Evolutionary conservation across 2,888 invertebrate genomes (phyloP).

Genomic region (Smittia aterrima): DNA sequence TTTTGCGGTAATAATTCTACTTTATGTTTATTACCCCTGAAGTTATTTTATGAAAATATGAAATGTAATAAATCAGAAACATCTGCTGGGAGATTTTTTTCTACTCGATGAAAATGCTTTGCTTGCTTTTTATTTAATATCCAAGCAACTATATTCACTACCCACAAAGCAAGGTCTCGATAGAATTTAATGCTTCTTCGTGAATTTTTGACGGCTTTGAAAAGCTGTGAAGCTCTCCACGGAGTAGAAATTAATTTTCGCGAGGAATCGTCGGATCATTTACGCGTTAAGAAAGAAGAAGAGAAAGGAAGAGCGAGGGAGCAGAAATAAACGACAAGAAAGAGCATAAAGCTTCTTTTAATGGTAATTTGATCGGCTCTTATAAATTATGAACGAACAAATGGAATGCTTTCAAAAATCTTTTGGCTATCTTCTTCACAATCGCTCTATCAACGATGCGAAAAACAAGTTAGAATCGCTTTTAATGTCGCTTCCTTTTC

Average conservation of each 20-base stretch:
- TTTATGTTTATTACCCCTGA: slow-evolving; percentile 32
- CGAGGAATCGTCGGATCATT: neutral
- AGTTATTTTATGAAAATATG: slow-evolving; percentile 35
- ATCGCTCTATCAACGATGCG: slow-evolving; percentile 23
- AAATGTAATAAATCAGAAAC: slow-evolving; percentile 39
- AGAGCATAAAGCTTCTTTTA: slow-evolving; percentile 15
- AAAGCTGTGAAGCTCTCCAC: neutral
- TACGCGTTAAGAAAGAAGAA: neutral
- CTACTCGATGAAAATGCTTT: neutral
- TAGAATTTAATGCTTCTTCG: neutral
- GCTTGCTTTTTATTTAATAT: neutral
- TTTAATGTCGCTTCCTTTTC: slow-evolving; percentile 15
- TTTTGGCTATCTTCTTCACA: neutral
- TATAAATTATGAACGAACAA: slow-evolving; percentile 21
- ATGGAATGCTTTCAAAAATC: slow-evolving; percentile 22
- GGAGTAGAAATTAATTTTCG: slow-evolving; percentile 11
- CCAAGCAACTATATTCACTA: neutral
- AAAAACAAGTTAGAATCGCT: slow-evolving; percentile 20
- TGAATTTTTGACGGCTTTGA: neutral
- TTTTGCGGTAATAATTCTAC: slow-evolving; percentile 35
- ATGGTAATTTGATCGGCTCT: slow-evolving; percentile 36
- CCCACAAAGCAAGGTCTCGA: neutral
- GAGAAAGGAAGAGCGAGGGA: neutral
- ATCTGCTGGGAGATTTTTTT: slow-evolving; percentile 26
- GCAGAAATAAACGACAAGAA: neutral